These are phyloP conservation scores for Scolopax mira DNA, from an alignment of 2,113 vertebrate species.

Conservation along the genomic window DNA sequence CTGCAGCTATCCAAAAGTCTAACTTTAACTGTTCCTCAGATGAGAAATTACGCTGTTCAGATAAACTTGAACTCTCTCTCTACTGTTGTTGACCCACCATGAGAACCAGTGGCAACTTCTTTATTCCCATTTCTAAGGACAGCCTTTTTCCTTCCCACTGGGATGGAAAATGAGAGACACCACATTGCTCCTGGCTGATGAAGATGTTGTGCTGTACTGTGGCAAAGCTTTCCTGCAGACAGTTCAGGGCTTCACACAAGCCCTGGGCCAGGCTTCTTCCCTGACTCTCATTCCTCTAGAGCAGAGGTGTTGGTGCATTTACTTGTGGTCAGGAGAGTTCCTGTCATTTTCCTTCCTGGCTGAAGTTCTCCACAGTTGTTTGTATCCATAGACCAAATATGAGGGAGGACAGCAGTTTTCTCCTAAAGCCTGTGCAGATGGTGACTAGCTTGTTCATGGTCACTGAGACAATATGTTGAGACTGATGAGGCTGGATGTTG, in stretches of 20 bases:
- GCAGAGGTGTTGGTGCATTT: background rate
- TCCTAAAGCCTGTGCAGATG: background rate
- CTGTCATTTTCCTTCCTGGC: background rate
- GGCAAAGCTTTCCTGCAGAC: background rate
- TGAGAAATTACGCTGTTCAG: background rate
- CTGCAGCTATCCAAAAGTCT: background rate
- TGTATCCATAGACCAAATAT: background rate
- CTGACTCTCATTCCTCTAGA: background rate
- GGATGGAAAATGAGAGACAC: background rate
- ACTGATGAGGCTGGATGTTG: background rate
- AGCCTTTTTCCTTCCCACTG: background rate
- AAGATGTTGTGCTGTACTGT: background rate
- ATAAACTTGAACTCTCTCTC: background rate
- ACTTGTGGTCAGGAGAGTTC: background rate
- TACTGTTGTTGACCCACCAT: accelerated
- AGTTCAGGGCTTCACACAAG: background rate
- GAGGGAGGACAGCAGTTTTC: background rate
- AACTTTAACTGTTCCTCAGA: background rate
- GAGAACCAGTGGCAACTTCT: background rate
- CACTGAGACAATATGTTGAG: background rate
- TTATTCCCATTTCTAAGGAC: background rate
- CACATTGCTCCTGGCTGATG: background rate
- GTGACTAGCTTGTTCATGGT: background rate
- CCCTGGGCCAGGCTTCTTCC: background rate
- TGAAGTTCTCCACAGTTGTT: background rate